Evolutionary conservation across 2,888 invertebrate genomes (phyloP), one percentile per base, ranked within the genome.

Genomic region (Hyposoter didymator): DNA sequence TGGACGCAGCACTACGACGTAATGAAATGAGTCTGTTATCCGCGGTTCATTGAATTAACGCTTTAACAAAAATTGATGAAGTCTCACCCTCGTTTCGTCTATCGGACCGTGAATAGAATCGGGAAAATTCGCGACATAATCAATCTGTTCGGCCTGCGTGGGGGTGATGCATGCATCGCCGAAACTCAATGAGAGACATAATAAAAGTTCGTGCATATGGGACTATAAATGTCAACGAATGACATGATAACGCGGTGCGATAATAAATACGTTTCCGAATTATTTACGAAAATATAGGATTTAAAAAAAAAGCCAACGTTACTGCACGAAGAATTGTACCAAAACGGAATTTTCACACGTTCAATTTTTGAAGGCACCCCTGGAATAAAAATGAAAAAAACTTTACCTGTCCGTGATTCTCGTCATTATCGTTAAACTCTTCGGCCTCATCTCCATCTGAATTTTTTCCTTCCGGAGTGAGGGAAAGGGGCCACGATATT

Each of bases 21-120:
- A 75, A 85, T 85, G 52, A 75, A 85, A 82, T 85, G 82, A 85
- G 82, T 85, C 70, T 43, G 67, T 55, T 81, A 85, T 82, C 69
- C 78, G 78, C 78, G 78, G 85, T 75, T 85, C 73, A 85, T 82
- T 82, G 69, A 82, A 82, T 85, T 70, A 85, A 69, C 64, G 74
- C 52, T 79, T 79, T 85, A 82, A 85, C 78, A 82, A 82, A 85
- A 85, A 85, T 85, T 82, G 78, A 85, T 85, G 82, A 82, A 85
- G 74, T 59, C 28, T 67, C 52, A 35, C 12, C n/a, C 35, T 19
- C 35, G 19, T 47, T 14, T 10, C 32, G 28, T 39, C 19, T 12
- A 10, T n/a, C 35, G 43, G 8, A 47, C 35, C 8, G 39, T 66
- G 19, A 39, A 64, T 62, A 64, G 32, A 64, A 14, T 45, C 22